Conservation (phyloP, 2,888 invertebrate genomes). For the Nipponacmea schrenckii region DNA sequence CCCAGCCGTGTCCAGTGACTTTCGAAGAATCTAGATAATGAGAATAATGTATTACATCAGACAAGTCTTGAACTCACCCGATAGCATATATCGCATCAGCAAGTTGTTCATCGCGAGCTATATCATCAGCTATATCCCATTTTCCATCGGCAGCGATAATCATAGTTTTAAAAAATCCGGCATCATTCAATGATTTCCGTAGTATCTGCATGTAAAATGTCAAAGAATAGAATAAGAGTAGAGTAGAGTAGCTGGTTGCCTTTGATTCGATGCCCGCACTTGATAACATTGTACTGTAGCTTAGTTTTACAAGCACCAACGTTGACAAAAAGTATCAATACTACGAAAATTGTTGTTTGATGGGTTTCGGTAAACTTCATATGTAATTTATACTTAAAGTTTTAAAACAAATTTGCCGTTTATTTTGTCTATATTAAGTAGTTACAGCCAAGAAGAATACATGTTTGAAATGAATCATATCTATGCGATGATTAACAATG, state of each 20-base stretch:
- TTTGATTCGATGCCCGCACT: neutral
- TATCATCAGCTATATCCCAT: neutral
- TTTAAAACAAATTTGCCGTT: no score
- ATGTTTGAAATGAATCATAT: no score
- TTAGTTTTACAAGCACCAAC: no score
- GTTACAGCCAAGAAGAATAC: no score
- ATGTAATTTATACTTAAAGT: neutral
- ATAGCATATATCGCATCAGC: neutral
- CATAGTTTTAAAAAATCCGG: neutral
- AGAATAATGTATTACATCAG: no score
- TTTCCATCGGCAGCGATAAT: neutral
- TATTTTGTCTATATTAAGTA: no score
- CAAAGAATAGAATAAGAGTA: neutral
- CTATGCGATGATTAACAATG: no score
- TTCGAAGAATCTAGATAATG: neutral
- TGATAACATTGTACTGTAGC: no score
- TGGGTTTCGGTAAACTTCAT: no score
- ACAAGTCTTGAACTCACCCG: neutral
- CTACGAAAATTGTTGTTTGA: no score
- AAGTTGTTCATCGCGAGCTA: neutral
- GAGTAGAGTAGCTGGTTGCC: neutral
- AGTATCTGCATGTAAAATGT: neutral
- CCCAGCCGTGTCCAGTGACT: neutral
- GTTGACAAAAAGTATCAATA: no score
- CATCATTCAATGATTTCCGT: neutral